These are phyloP conservation scores for Lynx canadensis DNA, from an alignment of 2,113 vertebrate species.

Conservation along the genomic window DNA sequence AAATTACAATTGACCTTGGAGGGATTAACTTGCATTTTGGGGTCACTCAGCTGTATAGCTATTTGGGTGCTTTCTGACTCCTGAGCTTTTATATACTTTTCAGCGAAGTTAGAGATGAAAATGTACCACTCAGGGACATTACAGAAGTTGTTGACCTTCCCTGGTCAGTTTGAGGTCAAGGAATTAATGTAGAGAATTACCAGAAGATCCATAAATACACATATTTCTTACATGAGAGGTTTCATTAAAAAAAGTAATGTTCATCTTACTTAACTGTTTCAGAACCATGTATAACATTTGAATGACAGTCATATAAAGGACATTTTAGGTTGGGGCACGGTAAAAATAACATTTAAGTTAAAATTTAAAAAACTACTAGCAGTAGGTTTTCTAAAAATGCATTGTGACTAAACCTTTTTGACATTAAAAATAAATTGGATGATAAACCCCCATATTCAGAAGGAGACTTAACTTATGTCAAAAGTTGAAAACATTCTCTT, in stretches of 20 bases:
- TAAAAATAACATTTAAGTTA: constrained; percentile 34
- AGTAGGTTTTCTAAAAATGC: constrained; percentile 47
- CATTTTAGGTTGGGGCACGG: constrained; percentile 39
- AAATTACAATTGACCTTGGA: constrained; percentile 79
- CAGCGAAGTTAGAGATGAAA: constrained; percentile 72
- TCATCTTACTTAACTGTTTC: constrained; percentile 77
- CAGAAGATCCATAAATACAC: constrained; percentile 84
- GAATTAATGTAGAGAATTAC: constrained; percentile 84
- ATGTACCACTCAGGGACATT: constrained; percentile 78
- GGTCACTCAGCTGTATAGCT: constrained; percentile 61
- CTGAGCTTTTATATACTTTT: constrained; percentile 70
- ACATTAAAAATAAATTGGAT: constrained; percentile 50
- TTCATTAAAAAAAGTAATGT: constrained; percentile 67
- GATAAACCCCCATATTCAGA: background rate
- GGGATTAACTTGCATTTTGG: constrained; percentile 76
- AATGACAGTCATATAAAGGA: background rate
- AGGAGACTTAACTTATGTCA: background rate
- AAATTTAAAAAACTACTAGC: background rate
- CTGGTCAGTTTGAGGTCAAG: constrained; percentile 81
- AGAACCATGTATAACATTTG: constrained; percentile 43
- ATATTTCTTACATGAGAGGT: constrained; percentile 73
- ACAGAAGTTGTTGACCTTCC: constrained; percentile 81
- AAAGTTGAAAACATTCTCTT: constrained; percentile 31
- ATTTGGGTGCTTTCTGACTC: constrained; percentile 64
- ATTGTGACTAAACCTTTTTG: constrained; percentile 33